Evolutionary conservation across 2,888 invertebrate genomes (phyloP), one percentile per base, ranked within the genome.

Genomic region (Eupeodes luniger): DNA sequence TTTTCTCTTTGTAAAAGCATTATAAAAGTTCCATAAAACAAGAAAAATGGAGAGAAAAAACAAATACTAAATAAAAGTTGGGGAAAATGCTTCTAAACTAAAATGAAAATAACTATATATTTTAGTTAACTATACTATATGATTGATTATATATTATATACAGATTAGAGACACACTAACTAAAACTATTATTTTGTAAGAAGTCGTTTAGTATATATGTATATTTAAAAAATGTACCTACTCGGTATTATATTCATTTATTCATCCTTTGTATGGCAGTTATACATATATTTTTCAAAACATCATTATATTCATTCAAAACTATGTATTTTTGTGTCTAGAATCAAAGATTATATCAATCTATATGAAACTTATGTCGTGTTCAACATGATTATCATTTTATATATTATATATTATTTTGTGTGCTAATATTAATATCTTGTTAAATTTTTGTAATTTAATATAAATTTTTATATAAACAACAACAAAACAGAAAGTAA

Each of bases 1-100:
- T 98, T 94, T 98, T 98, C 94, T 98, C 98, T 53, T 96, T 98
- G 94, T 98, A 96, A 93, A 62, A 16, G 53, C 19, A 40, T 74
- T 61, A 19, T 11, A 40, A 5, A 44, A 47, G 7, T 19, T 44
- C 0, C 3, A 49, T 14, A 14, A 49, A 27, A 64, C 0, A 47
- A 67, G 9, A 47, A 67, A 78, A 55, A 64, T 44, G 77, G 81
- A 85, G 85, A 85, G 85, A 81, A 66, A 77, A 61, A 40, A 34
- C 1, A 5, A 53, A 34, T 53, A 47, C 19, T 34, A n/a, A 19
- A 51, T 14, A 53, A 69, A 75, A 80, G 62, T 80, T 62, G 47
- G 70, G 55, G 27, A 62, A 19, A 76, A 1, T 12, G 51, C 49
- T 57, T 49, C 69, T 70, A 69, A 1, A 27, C 72, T 66, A 80